Conservation (phyloP, 1,140 invertebrate genomes). For the Hyposmocoma kahamanoa region DNA sequence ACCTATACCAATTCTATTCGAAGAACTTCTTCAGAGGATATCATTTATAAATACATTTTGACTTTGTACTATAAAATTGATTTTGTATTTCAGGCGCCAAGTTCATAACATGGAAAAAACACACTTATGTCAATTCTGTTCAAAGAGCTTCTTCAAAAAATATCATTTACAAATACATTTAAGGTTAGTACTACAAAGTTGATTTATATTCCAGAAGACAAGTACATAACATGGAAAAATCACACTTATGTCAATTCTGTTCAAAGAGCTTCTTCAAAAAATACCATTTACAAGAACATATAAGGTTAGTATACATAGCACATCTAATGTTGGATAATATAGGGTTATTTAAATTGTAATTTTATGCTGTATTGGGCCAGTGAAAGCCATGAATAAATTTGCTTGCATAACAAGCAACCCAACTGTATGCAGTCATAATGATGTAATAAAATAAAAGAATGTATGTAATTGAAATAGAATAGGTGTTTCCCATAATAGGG, state of each 20-base stretch:
- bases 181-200: conserved; percentile 25
- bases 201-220: conserved; percentile 34
- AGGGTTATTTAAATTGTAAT: neutral
- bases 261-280: conserved; percentile 62
- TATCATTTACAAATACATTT: conserved; percentile 50
- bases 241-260: conserved; percentile 55
- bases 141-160: conserved; percentile 60
- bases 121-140: conserved; percentile 57
- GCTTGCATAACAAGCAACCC: too few relatives aligned
- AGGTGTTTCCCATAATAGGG: too few relatives aligned
- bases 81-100: conserved; percentile 35
- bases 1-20: too few relatives aligned
- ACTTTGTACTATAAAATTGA: too few relatives aligned
- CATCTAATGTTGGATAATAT: neutral
- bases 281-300: conserved; percentile 46
- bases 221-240: conserved; percentile 55
- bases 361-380: too few relatives aligned
- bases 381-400: too few relatives aligned
- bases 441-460: too few relatives aligned
- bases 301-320: conserved; percentile 30
- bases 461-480: too few relatives aligned
- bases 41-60: too few relatives aligned
- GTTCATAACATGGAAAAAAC: conserved; percentile 55
- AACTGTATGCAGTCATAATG: too few relatives aligned
- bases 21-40: too few relatives aligned